Evolutionary conservation across 2,113 vertebrate species (phyloP), one percentile per base, ranked within the genome.

Genomic region (Phalacrocorax pelagicus): DNA sequence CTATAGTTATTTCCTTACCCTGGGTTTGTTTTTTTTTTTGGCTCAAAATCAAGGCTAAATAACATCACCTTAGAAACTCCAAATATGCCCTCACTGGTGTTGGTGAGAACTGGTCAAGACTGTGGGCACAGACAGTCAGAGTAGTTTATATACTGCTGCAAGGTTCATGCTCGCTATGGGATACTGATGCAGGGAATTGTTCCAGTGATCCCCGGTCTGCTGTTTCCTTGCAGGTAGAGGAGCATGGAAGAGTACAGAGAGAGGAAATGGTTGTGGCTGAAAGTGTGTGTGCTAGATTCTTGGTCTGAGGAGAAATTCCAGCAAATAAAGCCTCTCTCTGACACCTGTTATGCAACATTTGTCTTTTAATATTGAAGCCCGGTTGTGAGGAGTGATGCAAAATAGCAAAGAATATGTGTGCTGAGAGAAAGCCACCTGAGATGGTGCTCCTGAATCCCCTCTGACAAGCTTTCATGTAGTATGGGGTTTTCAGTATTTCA

Each of bases 131-230:
- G 26, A 10, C 19, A 46, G 11, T 81, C 34, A 29, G 44, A 63
- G 23, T 19, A 22, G 49, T 59, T 62, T 32, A 26, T 21, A 46
- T 5, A 6, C 17, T 88, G 36, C 78, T 87, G 54, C 62, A 26
- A 63, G 34, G 44, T 44, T 87, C 0, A 0, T 75, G 61, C 11
- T 44, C 11, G n/a, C 16, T 51, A 0, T 11, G 15, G 46, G 27
- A 8, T 73, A 42, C 12, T 62, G 63, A 40, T 38, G 17, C 32
- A 29, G 32, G 1, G 8, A 20, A 86, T 83, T 88, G 30, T 63
- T 95, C 63, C 51, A 44, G n/a, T 71, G 38, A 26, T 54, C 55
- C 52, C 59, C 2, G 2, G 24, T 24, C 71, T 66, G 24, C 36
- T 54, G 4, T 62, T 80, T 47, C 49, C 40, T 69, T 46, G 15